Conservation (phyloP, 2,888 invertebrate species). For the Tineola bisselliella region DNA sequence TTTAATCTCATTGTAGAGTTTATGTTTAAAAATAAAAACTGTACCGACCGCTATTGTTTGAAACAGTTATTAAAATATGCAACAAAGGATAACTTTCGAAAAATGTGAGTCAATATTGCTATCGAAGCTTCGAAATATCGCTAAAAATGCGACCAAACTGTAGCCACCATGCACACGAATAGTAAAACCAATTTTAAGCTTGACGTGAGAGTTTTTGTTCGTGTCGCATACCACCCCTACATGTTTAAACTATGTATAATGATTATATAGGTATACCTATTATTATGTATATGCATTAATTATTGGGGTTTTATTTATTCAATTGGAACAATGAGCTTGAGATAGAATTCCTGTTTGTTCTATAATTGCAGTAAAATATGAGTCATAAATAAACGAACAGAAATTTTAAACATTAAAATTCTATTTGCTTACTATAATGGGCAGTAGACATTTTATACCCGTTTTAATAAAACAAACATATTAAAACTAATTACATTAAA, state of each 20-base stretch:
- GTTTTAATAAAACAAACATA: neutral
- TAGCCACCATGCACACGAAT: slow-evolving; percentile 15
- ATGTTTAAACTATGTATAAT: neutral
- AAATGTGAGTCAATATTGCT: slow-evolving; percentile 10
- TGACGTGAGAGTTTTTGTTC: slow-evolving; percentile 8
- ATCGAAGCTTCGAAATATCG: slow-evolving; percentile 17
- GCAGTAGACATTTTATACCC: neutral
- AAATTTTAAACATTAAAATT: too few species aligned
- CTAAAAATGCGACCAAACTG: slow-evolving; percentile 48
- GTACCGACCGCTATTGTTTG: neutral
- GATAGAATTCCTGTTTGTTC: too few species aligned
- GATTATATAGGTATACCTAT: too few species aligned
- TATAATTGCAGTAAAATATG: too few species aligned
- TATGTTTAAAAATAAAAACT: neutral
- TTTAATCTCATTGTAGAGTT: neutral
- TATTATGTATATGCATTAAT: too few species aligned
- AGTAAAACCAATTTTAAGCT: slow-evolving; percentile 5
- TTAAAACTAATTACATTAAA: neutral
- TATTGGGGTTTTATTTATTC: too few species aligned
- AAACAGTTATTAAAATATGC: slow-evolving; percentile 6
- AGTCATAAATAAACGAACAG: too few species aligned
- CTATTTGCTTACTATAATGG: neutral
- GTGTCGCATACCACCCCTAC: neutral
- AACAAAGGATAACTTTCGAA: neutral
- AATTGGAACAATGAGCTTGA: too few species aligned